Base-by-base conservation (phyloP, 2,797 vertebrate genomes). In the Chiroxiphia lanceolata region DNA sequence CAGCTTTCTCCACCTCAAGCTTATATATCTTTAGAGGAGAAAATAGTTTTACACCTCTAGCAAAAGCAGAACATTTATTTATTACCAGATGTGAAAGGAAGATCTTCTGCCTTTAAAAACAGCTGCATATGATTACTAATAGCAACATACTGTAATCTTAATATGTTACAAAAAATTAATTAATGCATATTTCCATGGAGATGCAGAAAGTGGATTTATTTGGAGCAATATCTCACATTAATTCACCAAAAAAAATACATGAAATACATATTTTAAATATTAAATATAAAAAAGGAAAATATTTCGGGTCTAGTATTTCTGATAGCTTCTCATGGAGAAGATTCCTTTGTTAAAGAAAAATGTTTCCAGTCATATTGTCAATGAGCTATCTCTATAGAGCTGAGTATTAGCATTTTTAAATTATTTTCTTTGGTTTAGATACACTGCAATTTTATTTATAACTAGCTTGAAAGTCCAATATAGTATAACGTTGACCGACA, bases 1-100 rank as follows among this genome's bases (percentile, higher is more conserved):
- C 71, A 89, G 56, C 47, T 94, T 93, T 83, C 69, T 59, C 59
- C 76, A 51, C 34, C 13, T 69, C 38, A 88, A 64, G 25, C 33
- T 77, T 85, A 59, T 81, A 51, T 83, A 89, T 64, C 69, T 74
- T 90, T 51, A 27, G 27, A 90, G 90, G 11, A 6, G 21, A 65
- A 89, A 96, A 71, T 61, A 85, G 16, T 60, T 82, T 29, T 21
- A 51, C 3, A 72, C 22, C 34, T 82, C 31, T 53, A 67, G 26
- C 7, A 69, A 79, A 77, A 63, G 22, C 38, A 77, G 80, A 94
- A 75, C 3, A 68, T 45, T 68, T 71, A 60, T 59, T 61, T 69
- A 59, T 84, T 82, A 87, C 25, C 42, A 87, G 7, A 33, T 54
- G 8, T 60, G 38, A 83, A 42, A 60, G 13, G 23, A 83, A 94